These are phyloP conservation scores for Sebastes trivittatus DNA, from an alignment of 2,797 vertebrate species.

Conservation along the genomic window DNA sequence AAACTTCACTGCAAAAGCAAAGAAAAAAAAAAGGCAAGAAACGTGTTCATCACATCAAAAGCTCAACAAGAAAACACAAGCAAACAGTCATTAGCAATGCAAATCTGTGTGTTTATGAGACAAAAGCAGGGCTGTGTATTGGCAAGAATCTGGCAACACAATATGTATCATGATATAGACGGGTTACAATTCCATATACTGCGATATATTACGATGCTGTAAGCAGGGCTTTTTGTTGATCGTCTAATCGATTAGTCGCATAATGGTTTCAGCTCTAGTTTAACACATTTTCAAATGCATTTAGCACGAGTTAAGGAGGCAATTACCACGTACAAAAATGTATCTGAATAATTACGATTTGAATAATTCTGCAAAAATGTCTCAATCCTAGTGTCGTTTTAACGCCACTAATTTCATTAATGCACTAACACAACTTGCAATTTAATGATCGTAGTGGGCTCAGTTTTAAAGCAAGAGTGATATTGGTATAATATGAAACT, in stretches of 20 bases:
- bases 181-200: rapidly evolving
- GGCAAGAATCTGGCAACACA: no score
- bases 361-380: background rate
- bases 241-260: no score
- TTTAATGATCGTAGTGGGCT: no score
- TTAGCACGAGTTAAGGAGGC: background rate
- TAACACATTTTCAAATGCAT: background rate
- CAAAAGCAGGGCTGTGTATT: background rate
- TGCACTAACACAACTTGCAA: no score
- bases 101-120: background rate
- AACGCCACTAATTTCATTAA: no score
- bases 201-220: no score
- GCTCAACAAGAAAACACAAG: background rate
- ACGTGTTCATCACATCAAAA: conserved; percentile 16
- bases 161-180: no score
- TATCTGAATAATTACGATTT: background rate
- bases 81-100: conserved; percentile 27
- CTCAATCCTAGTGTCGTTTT: background rate
- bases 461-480: no score
- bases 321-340: background rate
- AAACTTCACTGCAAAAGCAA: background rate
- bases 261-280: no score
- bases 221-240: no score
- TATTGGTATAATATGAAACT: no score
- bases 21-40: background rate